A percentile compares a stretch with the other conserved stretches of the same genome.
These are phyloP conservation scores for Nothobranchius kuhntae DNA, from an alignment of 2,113 vertebrate genomes.

Conservation along the genomic window DNA sequence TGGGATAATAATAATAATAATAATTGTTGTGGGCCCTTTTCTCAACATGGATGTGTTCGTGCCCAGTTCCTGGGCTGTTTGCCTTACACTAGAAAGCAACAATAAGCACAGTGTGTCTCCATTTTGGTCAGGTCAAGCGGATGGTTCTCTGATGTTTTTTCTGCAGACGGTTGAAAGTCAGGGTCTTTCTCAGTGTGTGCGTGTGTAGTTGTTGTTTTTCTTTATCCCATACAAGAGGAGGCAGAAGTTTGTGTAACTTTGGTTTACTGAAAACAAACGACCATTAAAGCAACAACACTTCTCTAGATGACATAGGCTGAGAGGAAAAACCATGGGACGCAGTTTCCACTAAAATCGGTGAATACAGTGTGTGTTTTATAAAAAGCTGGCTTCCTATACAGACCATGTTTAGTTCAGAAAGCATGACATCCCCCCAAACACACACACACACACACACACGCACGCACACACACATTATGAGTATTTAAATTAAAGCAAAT, in stretches of 20 bases:
- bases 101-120: slow-evolving; percentile 87
- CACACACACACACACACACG: too few species aligned
- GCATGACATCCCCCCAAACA: slow-evolving; percentile 45
- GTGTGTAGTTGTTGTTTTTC: not conserved
- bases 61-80: slow-evolving; percentile 88
- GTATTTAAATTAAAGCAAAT: slow-evolving; percentile 74
- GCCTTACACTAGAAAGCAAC: slow-evolving; percentile 91
- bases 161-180: slow-evolving; percentile 20
- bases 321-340: slow-evolving; percentile 42
- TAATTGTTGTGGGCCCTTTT: slow-evolving; percentile 86
- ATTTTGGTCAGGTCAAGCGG: slow-evolving; percentile 78
- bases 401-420: slow-evolving; percentile 49
- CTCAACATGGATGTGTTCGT: slow-evolving; percentile 81
- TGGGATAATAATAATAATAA: slow-evolving; percentile 80
- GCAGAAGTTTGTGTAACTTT: slow-evolving; percentile 99
- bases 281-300: slow-evolving; percentile 85
- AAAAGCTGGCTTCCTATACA: slow-evolving; percentile 59
- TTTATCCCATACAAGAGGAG: slow-evolving; percentile 96
- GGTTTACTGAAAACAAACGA: slow-evolving; percentile 97
- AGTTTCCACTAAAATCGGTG: slow-evolving; percentile 31
- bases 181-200: slow-evolving; percentile 16
- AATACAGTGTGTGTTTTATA: slow-evolving; percentile 51
- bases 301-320: slow-evolving; percentile 77
- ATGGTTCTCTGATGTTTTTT: slow-evolving; percentile 79
- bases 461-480: slow-evolving; percentile 11